Percentiles rank a stretch among this genome's conserved stretches.
phyloP scores from a whole-genome alignment of 2,888 invertebrate genomes.

The Nymphalis c-album region DNA sequence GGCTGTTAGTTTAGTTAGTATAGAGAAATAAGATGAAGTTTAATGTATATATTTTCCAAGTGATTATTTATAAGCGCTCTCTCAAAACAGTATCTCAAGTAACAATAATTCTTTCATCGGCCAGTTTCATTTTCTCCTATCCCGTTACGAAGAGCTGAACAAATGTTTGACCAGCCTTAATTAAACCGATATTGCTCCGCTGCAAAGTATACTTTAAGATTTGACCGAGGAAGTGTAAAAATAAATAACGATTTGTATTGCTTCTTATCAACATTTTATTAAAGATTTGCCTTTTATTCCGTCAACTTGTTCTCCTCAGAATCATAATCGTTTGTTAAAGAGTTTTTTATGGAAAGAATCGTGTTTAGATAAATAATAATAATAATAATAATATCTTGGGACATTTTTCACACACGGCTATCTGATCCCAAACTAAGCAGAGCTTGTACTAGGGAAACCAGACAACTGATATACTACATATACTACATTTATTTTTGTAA shows the following conservation, averaged over 20 bases:
- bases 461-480: no score
- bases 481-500: no score
- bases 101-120: conserved; percentile 24
- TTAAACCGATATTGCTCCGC: conserved; percentile 61
- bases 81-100: conserved; percentile 14
- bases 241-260: conserved; percentile 13
- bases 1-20: no score
- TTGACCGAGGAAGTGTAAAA: conserved; percentile 16
- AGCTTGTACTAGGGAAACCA: no score
- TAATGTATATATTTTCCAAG: neutral
- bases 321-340: no score
- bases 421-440: no score
- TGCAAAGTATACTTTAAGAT: conserved; percentile 32
- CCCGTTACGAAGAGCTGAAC: conserved; percentile 46
- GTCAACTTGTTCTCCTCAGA: no score
- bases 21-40: no score
- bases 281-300: neutral
- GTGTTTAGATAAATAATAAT: no score
- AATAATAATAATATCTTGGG: no score
- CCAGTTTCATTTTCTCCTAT: conserved; percentile 18
- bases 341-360: no score
- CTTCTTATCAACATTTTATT: neutral
- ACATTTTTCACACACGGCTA: no score
- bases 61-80: neutral
- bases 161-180: conserved; percentile 61